A percentile compares a stretch with the other conserved stretches of the same genome.
Conservation (phyloP, 1,140 invertebrate species). For the Euschistus heros region DNA sequence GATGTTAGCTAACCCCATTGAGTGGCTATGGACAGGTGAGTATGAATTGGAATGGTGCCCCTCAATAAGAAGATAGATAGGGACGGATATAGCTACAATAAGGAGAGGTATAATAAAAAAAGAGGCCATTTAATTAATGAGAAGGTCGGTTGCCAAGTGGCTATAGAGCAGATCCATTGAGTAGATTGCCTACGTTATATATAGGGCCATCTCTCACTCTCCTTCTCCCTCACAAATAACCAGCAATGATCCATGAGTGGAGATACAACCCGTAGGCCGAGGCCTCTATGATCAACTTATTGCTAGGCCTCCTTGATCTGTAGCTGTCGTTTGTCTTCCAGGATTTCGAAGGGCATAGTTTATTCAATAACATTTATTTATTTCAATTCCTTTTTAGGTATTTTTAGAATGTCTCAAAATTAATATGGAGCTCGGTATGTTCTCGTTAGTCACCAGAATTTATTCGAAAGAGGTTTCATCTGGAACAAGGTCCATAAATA, state of each 20-base stretch:
- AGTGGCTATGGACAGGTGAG: not conserved
- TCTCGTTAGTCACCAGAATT: no score
- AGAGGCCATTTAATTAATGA: not conserved
- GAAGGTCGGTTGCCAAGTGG: not conserved
- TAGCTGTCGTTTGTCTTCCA: no score
- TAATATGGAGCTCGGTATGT: no score
- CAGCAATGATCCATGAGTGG: not conserved
- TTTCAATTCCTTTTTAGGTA: no score
- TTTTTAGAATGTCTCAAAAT: no score
- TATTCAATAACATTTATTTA: no score
- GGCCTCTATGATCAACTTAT: no score
- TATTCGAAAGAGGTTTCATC: no score
- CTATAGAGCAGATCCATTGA: not conserved
- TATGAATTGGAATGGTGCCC: not conserved
- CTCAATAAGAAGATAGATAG: not conserved
- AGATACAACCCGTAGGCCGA: not conserved
- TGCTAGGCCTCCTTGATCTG: no score
- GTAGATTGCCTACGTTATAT: not conserved
- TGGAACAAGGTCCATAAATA: no score
- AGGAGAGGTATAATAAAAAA: not conserved
- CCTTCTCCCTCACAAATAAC: not conserved
- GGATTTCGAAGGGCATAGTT: no score
- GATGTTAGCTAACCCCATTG: not conserved
- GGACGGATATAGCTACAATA: not conserved
- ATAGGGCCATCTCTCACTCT: not conserved